Evolutionary conservation across 2,113 vertebrate species (phyloP).

Genomic region (Stictonetta naevosa): DNA sequence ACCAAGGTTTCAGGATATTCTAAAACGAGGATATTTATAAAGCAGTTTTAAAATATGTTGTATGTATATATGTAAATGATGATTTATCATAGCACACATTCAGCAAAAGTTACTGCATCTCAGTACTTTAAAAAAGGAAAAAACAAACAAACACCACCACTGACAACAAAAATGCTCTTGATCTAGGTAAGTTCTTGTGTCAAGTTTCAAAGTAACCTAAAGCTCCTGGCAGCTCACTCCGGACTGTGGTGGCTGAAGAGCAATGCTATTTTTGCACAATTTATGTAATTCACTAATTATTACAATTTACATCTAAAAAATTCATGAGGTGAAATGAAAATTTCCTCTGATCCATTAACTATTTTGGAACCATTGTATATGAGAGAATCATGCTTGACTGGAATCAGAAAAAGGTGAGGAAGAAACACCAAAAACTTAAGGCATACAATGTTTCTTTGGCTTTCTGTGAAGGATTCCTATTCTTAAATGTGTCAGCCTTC

Average conservation of each 20-base stretch:
- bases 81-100: background rate
- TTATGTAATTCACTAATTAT: background rate
- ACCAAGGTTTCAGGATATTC: background rate
- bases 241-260: background rate
- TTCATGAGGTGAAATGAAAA: background rate
- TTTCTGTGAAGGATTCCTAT: background rate
- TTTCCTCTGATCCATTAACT: background rate
- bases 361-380: background rate
- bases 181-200: background rate
- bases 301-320: background rate
- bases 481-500: background rate
- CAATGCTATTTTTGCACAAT: background rate
- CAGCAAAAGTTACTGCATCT: background rate
- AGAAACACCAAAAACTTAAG: background rate
- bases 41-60: background rate
- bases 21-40: background rate
- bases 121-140: background rate
- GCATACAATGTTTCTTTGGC: background rate
- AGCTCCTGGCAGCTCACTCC: background rate
- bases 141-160: background rate
- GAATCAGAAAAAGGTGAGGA: background rate
- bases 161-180: background rate
- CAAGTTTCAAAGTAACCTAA: background rate
- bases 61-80: background rate
- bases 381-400: background rate